Conservation (phyloP, 2,888 invertebrate genomes). For the Caenorhabditis sp. region DNA sequence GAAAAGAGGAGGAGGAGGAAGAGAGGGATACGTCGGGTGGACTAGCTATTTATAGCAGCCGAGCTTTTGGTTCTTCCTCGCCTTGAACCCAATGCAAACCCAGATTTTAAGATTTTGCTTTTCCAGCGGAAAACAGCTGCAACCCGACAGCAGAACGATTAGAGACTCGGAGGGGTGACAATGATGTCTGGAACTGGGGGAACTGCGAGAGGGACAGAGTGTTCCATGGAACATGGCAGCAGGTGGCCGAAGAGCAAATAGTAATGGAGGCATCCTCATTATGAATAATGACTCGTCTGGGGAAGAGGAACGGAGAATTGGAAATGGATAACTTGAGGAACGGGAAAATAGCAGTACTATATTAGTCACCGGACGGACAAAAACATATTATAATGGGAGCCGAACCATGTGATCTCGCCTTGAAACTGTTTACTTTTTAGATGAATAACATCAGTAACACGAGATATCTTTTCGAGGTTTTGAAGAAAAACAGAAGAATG, state of each 20-base stretch:
- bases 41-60: conserved; percentile 30
- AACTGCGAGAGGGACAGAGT: background rate
- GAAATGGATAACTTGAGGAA: background rate
- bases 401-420: too few relatives aligned
- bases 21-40: background rate
- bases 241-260: background rate
- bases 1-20: conserved; percentile 3
- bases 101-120: conserved; percentile 3
- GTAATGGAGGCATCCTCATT: background rate
- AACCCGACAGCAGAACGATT: too few relatives aligned
- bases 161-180: background rate
- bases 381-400: too few relatives aligned
- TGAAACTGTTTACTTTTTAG: too few relatives aligned
- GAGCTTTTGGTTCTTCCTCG: background rate
- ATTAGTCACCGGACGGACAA: too few relatives aligned
- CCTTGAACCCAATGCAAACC: background rate
- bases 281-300: conserved; percentile 2
- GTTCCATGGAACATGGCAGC: background rate
- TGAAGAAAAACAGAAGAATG: background rate
- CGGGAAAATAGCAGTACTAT: background rate
- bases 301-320: too few relatives aligned
- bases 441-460: too few relatives aligned
- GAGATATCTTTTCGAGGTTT: too few relatives aligned
- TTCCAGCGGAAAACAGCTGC: background rate
- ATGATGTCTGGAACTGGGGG: background rate